A percentile compares a stretch with the other conserved stretches of the same genome.
Conservation (phyloP, 1,140 invertebrate genomes). For the Hydropsyche tenuis region DNA sequence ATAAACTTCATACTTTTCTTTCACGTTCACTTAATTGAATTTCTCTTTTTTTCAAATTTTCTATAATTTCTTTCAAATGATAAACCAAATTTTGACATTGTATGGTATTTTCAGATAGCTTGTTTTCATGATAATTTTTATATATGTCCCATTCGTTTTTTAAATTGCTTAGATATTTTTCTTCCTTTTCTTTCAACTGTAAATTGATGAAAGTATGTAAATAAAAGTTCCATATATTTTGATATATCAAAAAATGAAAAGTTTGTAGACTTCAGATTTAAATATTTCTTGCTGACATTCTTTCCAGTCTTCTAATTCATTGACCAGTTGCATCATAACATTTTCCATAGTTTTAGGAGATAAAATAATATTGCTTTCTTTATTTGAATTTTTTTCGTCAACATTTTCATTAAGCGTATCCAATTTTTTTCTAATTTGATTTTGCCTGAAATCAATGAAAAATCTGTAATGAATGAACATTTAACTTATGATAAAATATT, state of each 20-base stretch:
- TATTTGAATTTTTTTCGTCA: background rate
- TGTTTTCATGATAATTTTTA: conserved; percentile 21
- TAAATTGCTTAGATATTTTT: conserved; percentile 19
- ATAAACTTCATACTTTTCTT: background rate
- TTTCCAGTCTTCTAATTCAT: conserved; percentile 64
- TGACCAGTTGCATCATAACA: conserved; percentile 52
- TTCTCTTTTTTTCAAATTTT: conserved; percentile 18
- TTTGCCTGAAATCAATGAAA: no score
- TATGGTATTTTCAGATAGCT: conserved; percentile 9
- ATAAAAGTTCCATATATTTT: background rate
- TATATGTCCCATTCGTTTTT: conserved; percentile 37
- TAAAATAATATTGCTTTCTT: background rate
- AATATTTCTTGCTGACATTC: conserved; percentile 62
- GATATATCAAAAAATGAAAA: background rate
- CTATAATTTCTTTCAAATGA: conserved; percentile 20
- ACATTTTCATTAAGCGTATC: no score
- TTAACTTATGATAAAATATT: no score
- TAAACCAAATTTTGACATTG: conserved; percentile 7
- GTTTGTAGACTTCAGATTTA: conserved; percentile 49
- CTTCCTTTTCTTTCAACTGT: conserved; percentile 45
- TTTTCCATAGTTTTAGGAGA: conserved; percentile 33
- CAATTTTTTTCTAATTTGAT: no score
- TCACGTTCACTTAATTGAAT: conserved; percentile 23
- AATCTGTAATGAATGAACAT: no score
- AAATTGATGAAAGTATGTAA: conserved; percentile 9